Conservation (phyloP, 2,888 invertebrate genomes). For the Crematogaster levior region DNA sequence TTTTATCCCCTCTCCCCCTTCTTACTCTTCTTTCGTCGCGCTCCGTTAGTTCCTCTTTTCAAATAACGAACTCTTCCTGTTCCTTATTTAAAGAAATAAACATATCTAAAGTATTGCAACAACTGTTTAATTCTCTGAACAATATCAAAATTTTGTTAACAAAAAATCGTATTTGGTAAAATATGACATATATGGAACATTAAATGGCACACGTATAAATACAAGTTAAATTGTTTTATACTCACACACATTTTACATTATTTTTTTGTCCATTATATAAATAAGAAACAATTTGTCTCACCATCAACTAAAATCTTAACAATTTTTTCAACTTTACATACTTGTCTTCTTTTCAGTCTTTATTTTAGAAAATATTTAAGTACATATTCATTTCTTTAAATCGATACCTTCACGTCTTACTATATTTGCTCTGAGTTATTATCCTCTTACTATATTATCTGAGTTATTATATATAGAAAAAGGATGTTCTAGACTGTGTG, state of each 20-base stretch:
- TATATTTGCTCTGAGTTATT: neutral
- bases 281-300: neutral
- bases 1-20: constrained; percentile 21
- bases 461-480: no score
- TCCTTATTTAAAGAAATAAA: constrained; percentile 22
- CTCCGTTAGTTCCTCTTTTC: constrained; percentile 28
- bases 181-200: neutral
- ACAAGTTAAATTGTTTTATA: neutral
- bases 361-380: neutral
- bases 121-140: neutral
- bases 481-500: neutral
- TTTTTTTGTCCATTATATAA: neutral
- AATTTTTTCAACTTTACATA: neutral
- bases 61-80: constrained; percentile 7
- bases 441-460: no score
- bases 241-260: neutral
- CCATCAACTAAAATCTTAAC: neutral
- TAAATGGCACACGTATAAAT: neutral
- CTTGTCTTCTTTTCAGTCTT: neutral
- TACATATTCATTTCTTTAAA: neutral
- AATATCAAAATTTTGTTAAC: neutral
- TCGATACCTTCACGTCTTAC: neutral
- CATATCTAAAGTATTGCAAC: neutral
- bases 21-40: constrained; percentile 22
- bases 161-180: neutral